Conservation (phyloP, 1,140 invertebrate species). For the Drosophila tsacasi region DNA sequence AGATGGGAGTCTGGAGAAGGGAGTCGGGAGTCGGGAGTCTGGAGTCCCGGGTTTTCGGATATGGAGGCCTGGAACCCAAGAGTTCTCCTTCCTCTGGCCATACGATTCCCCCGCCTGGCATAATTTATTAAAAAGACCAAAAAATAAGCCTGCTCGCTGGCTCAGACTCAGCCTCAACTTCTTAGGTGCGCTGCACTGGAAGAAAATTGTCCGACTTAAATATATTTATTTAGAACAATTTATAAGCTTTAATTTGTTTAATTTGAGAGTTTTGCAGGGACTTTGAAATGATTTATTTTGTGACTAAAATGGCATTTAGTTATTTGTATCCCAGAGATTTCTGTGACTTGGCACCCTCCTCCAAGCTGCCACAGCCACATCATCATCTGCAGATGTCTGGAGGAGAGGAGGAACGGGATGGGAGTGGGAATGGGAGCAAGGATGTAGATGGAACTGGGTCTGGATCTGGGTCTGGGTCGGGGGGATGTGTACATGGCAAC, state of each 20-base stretch:
- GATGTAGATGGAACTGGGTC: not conserved
- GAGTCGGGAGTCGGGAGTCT: not conserved
- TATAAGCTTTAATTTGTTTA: not conserved
- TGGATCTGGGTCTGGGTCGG: too few species aligned
- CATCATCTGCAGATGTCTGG: slow-evolving; percentile 34
- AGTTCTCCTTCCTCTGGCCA: not conserved
- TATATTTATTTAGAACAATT: not conserved
- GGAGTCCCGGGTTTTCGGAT: not conserved
- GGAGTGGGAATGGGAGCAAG: not conserved
- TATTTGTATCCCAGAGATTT: not conserved
- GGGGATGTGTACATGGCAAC: not conserved
- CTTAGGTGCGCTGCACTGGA: slow-evolving; percentile 32
- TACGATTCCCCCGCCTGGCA: slow-evolving; percentile 12
- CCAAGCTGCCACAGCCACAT: slow-evolving; percentile 4
- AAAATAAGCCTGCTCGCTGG: slow-evolving; percentile 22
- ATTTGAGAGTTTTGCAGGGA: not conserved
- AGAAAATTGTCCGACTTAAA: not conserved
- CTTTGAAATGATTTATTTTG: not conserved
- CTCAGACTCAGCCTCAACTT: slow-evolving; percentile 8
- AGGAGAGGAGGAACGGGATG: not conserved
- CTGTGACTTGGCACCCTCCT: not conserved
- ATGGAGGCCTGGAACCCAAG: too few species aligned
- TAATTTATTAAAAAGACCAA: slow-evolving; percentile 78
- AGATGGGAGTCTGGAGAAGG: not conserved
- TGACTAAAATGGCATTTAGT: not conserved